Base-by-base conservation (phyloP, 1,140 invertebrate species). In the Drosophila triauraria region DNA sequence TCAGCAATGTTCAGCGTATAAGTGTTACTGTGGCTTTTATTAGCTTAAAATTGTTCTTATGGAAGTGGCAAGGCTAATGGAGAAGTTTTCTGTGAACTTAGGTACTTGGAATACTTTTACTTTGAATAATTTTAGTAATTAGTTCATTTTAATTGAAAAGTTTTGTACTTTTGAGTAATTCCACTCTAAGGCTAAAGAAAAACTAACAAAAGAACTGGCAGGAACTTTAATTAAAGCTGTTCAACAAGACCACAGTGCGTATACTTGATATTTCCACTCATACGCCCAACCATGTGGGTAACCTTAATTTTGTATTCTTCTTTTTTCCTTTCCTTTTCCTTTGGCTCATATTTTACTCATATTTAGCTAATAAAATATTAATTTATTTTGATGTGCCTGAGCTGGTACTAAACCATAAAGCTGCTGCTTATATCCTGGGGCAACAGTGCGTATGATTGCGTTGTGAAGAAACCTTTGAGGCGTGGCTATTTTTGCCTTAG, bases 391-490 rank as follows among this genome's bases (percentile, higher is more conserved):
- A 7, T 54, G 20, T 54, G 20, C 53, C 17, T 40, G 4, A 65
- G 15, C 60, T 17, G 38, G 17, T 25, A 51, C 9, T 40, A 54
- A 40, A 25, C 53, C 32, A 40, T 40, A 54, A 54, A 54, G 32
- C 53, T 54, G 32, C 32, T 13, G 23, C 8, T 40, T 63, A 20
- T 54, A 30, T 17, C 5, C 25, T 20, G 12, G 50, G 38, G n/a
- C 67, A 67, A 69, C 67, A 67, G 47, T 69, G 67, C 67, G 67
- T 69, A 69, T 69, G 62, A 51, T 67, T 69, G 53, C 53, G 27
- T 40, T 50, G 20, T 2, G n/a, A 13, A 17, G 12, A n/a, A 20
- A 42, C 12, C 35, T 57, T 23, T 23, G 32, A 54, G 32, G 20
- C 53, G 32, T 54, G 15, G 20, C 53, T 3, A 54, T 59, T 58